Base-by-base conservation (phyloP, 2,888 invertebrate genomes). In the Pimpla rufipes region DNA sequence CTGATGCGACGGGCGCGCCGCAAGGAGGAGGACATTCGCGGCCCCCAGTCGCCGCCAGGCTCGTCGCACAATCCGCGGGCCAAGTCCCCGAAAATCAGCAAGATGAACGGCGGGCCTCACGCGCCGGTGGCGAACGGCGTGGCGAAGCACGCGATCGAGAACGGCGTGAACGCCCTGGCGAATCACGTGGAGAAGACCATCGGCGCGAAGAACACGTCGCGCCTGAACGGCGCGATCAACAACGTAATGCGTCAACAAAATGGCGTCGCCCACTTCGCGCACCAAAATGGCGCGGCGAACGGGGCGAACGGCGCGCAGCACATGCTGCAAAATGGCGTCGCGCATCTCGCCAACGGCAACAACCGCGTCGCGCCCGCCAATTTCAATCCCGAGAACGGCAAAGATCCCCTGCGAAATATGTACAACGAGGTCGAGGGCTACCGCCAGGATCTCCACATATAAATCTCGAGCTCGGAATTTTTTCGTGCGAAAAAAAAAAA, bases 1-100 rank as follows among this genome's bases (percentile, higher is more conserved):
- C 95, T 97, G 90, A 95, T 97, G 94, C 94, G 89, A 91, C 92
- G 94, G 57, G 93, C 94, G 0, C 91, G 90, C 18, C 89, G 91
- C 6, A 88, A 88, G 68, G 77, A 88, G 67, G 86, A 89, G 76
- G 68, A 82, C 85, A 87, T 87, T 81, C 79, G 85, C 68, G 45
- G 85, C 85, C 40, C 81, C 83, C 35, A 88, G 90, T 86, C 85
- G 50, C 84, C 70, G 18, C 78, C 79, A 6, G 62, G 50, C 55
- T 75, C 80, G 64, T 47, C 47, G 29, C 57, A 66, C 47, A 59
- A 81, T 78, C 87, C 88, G 79, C 89, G 88, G 83, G 64, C 67
- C 0, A 35, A 77, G 42, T 77, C 82, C 71, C 81, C 88, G 83
- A 85, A 89, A 92, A n/a, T n/a, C n/a, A n/a, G n/a, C n/a, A 89